Percentiles rank a stretch among this genome's conserved stretches.
Conservation (phyloP, 1,140 invertebrate genomes). For the Drosophila ercepeae region DNA sequence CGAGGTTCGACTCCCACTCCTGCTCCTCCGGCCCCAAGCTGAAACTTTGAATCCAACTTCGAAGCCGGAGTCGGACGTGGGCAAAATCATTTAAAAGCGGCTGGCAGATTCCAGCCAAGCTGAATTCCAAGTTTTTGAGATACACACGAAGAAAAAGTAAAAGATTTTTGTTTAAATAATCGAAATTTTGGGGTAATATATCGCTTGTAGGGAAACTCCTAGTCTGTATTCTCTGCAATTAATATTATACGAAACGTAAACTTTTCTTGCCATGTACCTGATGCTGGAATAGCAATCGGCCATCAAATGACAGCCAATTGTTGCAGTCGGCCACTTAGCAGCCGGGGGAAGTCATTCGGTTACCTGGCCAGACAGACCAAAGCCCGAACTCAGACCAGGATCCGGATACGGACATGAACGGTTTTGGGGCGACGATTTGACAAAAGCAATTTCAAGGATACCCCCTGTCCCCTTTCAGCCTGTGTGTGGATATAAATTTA, state of each 20-base stretch:
- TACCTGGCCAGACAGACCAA: slow-evolving; percentile 48
- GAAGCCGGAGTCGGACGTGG: slow-evolving; percentile 10
- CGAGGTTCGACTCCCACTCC: slow-evolving; percentile 25
- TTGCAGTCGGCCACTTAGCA: slow-evolving; percentile 75
- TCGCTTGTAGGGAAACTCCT: too few relatives aligned
- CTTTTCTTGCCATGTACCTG: slow-evolving; percentile 18
- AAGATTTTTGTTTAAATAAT: slow-evolving; percentile 24
- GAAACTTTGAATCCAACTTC: slow-evolving; percentile 22
- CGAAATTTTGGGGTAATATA: too few relatives aligned
- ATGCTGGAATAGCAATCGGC: slow-evolving; percentile 28
- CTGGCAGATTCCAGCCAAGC: slow-evolving; percentile 31
- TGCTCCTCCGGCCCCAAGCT: background rate
- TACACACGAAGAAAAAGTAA: slow-evolving; percentile 35
- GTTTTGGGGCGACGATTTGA: slow-evolving; percentile 48
- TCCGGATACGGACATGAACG: slow-evolving; percentile 4
- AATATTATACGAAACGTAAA: too few relatives aligned
- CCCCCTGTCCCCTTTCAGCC: slow-evolving; percentile 4
- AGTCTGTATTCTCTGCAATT: too few relatives aligned
- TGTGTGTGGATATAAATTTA: slow-evolving; percentile 16
- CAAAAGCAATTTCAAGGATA: slow-evolving; percentile 73
- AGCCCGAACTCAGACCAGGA: background rate
- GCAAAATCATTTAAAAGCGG: slow-evolving; percentile 43
- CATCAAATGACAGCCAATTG: slow-evolving; percentile 80
- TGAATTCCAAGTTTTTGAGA: slow-evolving; percentile 33
- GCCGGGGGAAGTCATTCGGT: slow-evolving; percentile 35